Evolutionary conservation across 2,113 vertebrate genomes (phyloP).

Genomic region (Dasyprocta punctata): DNA sequence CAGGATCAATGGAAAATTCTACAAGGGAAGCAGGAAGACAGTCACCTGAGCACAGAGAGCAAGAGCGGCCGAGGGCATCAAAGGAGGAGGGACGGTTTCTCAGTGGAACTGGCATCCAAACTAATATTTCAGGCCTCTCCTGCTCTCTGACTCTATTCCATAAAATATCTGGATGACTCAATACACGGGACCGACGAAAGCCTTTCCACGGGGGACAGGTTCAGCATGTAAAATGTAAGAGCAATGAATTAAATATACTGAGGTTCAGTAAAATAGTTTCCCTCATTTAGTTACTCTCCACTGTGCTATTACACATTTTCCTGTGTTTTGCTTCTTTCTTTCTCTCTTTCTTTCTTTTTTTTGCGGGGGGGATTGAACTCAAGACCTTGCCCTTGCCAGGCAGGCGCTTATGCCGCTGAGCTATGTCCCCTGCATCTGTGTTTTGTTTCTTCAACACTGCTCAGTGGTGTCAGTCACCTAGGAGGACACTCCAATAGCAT

Average conservation of each 20-base stretch:
- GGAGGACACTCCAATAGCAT: background rate
- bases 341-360: background rate
- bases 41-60: background rate
- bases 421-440: too few species aligned
- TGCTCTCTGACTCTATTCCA: background rate
- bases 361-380: too few species aligned
- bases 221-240: background rate
- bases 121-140: background rate
- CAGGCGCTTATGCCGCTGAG: too few species aligned
- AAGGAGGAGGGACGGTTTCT: background rate
- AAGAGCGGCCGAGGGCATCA: background rate
- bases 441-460: background rate
- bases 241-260: background rate
- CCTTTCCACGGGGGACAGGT: background rate
- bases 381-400: too few species aligned
- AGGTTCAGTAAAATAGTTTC: background rate
- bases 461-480: too few species aligned
- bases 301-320: background rate
- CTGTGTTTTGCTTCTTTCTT: background rate
- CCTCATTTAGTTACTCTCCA: background rate
- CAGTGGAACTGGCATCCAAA: background rate
- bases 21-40: background rate
- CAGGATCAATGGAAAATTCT: background rate
- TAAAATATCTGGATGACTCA: background rate
- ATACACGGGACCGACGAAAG: background rate